These are phyloP conservation scores for Scelioninae gen. 1 DNA, from an alignment of 2,888 invertebrate species.

Conservation along the genomic window DNA sequence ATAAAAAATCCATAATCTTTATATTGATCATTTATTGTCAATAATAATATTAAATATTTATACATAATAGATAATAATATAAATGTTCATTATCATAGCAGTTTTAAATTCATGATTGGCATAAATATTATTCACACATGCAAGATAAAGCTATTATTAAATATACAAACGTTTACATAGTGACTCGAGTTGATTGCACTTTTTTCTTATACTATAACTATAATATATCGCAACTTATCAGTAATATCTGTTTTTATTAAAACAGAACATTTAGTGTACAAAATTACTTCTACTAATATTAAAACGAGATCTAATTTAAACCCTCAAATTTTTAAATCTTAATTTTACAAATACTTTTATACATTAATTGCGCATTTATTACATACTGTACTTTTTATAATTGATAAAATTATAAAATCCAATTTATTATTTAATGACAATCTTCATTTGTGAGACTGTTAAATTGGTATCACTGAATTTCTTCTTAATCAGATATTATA, in stretches of 20 bases:
- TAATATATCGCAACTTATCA: conserved; percentile 14
- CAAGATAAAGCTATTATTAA: conserved; percentile 20
- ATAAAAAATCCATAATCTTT: no score
- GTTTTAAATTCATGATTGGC: conserved; percentile 26
- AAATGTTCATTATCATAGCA: conserved; percentile 14
- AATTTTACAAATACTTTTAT: not conserved
- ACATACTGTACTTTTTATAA: no score
- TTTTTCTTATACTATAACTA: no score
- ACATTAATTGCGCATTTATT: no score
- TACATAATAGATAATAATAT: not conserved
- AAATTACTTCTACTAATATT: not conserved
- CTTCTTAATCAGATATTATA: no score
- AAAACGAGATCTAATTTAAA: not conserved
- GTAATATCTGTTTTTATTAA: conserved; percentile 7
- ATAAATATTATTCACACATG: conserved; percentile 18
- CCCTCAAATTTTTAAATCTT: not conserved
- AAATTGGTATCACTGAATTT: no score
- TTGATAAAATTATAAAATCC: not conserved
- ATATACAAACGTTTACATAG: conserved; percentile 28
- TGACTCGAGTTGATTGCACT: conserved; percentile 37
- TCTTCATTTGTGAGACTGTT: not conserved
- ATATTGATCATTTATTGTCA: no score
- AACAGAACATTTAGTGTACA: not conserved
- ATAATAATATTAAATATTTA: no score
- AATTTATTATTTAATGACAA: not conserved